Evolutionary conservation across 2,797 vertebrate species (phyloP).

Genomic region (Danio jaintianensis): DNA sequence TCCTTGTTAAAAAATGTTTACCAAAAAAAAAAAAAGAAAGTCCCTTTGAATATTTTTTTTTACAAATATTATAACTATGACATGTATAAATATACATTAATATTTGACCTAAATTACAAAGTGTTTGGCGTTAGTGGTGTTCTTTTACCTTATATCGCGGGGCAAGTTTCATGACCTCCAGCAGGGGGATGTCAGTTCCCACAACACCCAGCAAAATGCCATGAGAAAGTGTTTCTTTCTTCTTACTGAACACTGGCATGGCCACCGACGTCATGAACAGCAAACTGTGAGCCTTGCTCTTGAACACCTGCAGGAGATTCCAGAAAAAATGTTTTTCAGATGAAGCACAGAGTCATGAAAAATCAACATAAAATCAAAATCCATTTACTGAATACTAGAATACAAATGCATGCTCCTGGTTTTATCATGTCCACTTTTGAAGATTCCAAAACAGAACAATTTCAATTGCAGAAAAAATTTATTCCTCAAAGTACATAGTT

Average conservation of each 20-base stretch:
- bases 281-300: conserved; percentile 82
- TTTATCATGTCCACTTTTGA: not conserved
- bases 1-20: too few species aligned
- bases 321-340: not conserved
- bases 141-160: conserved; percentile 90
- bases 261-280: conserved; percentile 88
- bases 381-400: not conserved
- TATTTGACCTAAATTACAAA: not conserved
- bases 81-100: too few species aligned
- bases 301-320: conserved; percentile 76
- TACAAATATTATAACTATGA: too few species aligned
- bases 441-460: not conserved
- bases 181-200: conserved; percentile 91
- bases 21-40: too few species aligned
- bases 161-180: conserved; percentile 91
- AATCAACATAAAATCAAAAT: conserved; percentile 10
- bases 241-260: conserved; percentile 92
- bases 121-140: not conserved
- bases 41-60: too few species aligned
- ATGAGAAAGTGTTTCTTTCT: conserved; percentile 90
- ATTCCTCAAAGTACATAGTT: not conserved
- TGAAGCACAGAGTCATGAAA: not conserved
- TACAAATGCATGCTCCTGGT: not conserved
- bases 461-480: not conserved
- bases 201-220: conserved; percentile 96